These are phyloP conservation scores for Listronotus oregonensis DNA, from an alignment of 1,140 invertebrate genomes.

Conservation along the genomic window DNA sequence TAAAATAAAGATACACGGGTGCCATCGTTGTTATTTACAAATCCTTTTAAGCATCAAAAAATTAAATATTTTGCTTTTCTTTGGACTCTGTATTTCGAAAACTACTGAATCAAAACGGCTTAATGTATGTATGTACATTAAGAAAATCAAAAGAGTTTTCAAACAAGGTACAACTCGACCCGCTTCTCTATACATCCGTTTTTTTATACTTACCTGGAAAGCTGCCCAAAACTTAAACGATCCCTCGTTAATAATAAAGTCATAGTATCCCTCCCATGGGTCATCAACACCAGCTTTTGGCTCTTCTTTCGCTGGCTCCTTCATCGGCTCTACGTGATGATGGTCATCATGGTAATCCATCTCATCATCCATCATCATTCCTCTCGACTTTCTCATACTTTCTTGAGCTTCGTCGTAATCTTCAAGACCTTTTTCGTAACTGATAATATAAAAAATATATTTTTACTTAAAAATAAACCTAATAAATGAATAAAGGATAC, in stretches of 20 bases:
- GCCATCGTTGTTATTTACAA: too few species aligned
- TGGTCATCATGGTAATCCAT: slow-evolving; percentile 46
- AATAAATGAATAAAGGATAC: too few species aligned
- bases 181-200: too few species aligned
- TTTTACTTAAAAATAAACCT: too few species aligned
- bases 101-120: too few species aligned
- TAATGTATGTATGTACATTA: too few species aligned
- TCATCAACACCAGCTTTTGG: slow-evolving; percentile 61
- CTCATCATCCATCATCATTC: slow-evolving; percentile 46
- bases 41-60: too few species aligned
- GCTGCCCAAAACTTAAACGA: slow-evolving; percentile 87
- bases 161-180: too few species aligned
- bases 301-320: slow-evolving; percentile 52
- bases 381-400: slow-evolving; percentile 44
- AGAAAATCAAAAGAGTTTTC: too few species aligned
- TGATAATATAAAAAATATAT: slow-evolving; percentile 20
- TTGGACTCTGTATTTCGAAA: too few species aligned
- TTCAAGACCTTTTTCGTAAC: slow-evolving; percentile 50
- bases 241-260: slow-evolving; percentile 82
- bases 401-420: slow-evolving; percentile 49
- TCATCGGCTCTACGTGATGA: slow-evolving; percentile 48
- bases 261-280: slow-evolving; percentile 77
- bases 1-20: too few species aligned
- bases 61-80: too few species aligned
- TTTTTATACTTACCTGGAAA: slow-evolving; percentile 83